Percentiles rank a stretch among this genome's conserved stretches.
Conservation (phyloP, 2,888 invertebrate species). For the Tachina grossa region DNA sequence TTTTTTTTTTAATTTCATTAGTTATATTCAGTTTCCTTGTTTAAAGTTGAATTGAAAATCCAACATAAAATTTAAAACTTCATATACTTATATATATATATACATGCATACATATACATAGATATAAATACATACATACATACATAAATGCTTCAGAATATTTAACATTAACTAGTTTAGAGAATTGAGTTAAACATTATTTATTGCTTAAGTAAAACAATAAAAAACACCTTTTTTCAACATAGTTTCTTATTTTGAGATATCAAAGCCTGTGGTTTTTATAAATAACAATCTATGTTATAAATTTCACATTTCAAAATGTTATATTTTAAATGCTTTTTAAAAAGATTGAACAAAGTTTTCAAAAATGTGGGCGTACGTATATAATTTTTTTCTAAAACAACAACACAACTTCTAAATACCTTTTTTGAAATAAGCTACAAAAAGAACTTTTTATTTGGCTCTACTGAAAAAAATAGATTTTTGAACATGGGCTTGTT, state of each 20-base stretch:
- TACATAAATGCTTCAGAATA: neutral
- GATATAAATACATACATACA: conserved; percentile 23
- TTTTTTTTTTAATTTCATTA: conserved; percentile 1
- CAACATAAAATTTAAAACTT: conserved; percentile 33
- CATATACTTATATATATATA: neutral
- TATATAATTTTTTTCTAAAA: too few species aligned
- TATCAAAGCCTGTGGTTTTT: too few species aligned
- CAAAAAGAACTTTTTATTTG: too few species aligned
- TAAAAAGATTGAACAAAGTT: too few species aligned
- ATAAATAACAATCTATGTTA: too few species aligned
- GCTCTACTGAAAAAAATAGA: too few species aligned
- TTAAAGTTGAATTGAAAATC: conserved; percentile 47
- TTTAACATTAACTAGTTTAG: conserved; percentile 56
- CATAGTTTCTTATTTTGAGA: conserved; percentile 19
- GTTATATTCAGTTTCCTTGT: conserved; percentile 33
- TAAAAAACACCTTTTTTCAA: conserved; percentile 14
- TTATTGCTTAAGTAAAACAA: conserved; percentile 14
- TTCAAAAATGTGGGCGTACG: too few species aligned
- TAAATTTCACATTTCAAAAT: too few species aligned
- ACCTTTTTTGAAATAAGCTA: too few species aligned
- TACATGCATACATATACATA: conserved; percentile 18
- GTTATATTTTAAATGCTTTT: too few species aligned
- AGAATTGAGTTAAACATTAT: conserved; percentile 68
- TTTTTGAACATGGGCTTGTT: too few species aligned
- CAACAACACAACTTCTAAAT: too few species aligned